A percentile compares a stretch with the other conserved stretches of the same genome.
Evolutionary conservation across 2,797 vertebrate genomes (phyloP).

Genomic region (Mormyrops boulengeri): DNA sequence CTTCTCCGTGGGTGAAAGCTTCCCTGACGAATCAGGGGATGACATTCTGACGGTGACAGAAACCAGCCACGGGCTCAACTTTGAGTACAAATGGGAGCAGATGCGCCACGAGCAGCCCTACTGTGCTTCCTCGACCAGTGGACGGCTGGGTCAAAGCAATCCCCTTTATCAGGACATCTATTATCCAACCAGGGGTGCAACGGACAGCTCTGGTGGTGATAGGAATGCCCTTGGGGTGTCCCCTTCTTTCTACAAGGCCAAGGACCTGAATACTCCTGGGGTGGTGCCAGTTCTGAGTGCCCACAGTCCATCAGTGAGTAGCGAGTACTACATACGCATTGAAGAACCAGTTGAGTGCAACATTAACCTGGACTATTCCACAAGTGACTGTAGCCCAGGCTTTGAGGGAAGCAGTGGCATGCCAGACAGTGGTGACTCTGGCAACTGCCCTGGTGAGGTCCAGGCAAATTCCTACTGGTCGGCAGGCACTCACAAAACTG

Average conservation of each 20-base stretch:
- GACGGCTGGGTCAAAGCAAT: conserved; percentile 66
- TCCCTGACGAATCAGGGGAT: conserved; percentile 77
- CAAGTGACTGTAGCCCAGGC: conserved; percentile 65
- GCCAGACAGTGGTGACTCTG: conserved; percentile 35
- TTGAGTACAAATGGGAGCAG: conserved; percentile 95
- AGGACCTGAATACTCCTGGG: conserved; percentile 59
- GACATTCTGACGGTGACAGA: conserved; percentile 92
- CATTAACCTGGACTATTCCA: conserved; percentile 69
- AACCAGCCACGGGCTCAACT: conserved; percentile 91
- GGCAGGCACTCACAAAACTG: conserved; percentile 45
- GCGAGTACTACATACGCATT: conserved; percentile 93
- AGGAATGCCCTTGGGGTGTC: conserved; percentile 62
- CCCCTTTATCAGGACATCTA: conserved; percentile 78
- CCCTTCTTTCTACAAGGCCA: conserved; percentile 76
- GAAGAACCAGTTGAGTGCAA: conserved; percentile 78
- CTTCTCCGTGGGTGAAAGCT: conserved; percentile 73
- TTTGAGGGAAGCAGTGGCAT: conserved; percentile 48
- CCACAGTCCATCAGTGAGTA: conserved; percentile 83
- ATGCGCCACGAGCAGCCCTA: conserved; percentile 72
- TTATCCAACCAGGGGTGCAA: conserved; percentile 58
- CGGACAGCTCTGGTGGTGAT: conserved; percentile 46
- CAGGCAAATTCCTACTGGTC: conserved; percentile 61
- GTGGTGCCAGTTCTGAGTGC: conserved; percentile 88
- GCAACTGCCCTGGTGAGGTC: conserved; percentile 28
- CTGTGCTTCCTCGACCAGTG: conserved; percentile 65